Evolutionary conservation across 2,888 invertebrate genomes (phyloP).

Genomic region (Lasioglossum zephyrum): DNA sequence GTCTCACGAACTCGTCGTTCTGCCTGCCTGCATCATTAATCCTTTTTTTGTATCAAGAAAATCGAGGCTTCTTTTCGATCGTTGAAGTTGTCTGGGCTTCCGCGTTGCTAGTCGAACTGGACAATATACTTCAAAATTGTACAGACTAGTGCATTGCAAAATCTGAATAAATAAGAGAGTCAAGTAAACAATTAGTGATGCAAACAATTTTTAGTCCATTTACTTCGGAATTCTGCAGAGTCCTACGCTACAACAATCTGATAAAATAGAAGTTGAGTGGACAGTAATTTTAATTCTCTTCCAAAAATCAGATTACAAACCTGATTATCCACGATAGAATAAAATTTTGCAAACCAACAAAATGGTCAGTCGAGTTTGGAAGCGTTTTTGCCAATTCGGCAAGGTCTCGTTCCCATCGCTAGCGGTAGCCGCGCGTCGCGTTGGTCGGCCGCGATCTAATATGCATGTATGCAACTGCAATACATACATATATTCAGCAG

Average conservation of each 20-base stretch:
- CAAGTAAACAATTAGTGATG: too few relatives aligned
- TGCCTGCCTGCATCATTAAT: slow-evolving; percentile 6
- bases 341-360: neutral
- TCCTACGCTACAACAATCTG: too few relatives aligned
- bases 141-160: neutral
- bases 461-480: slow-evolving; percentile 70
- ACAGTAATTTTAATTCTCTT: too few relatives aligned
- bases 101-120: neutral
- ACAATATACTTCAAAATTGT: neutral
- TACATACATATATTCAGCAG: slow-evolving; percentile 68
- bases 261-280: too few relatives aligned
- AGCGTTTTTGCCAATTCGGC: slow-evolving; percentile 2
- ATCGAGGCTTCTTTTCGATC: neutral
- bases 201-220: too few relatives aligned
- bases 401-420: slow-evolving; percentile 50
- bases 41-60: slow-evolving; percentile 27
- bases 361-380: too few relatives aligned
- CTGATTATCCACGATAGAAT: neutral
- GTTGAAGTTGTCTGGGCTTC: neutral
- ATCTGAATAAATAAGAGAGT: too few relatives aligned
- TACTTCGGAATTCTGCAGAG: too few relatives aligned
- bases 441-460: slow-evolving; percentile 54
- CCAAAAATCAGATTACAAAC: too few relatives aligned
- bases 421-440: slow-evolving; percentile 27
- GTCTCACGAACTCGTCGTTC: slow-evolving; percentile 51